Evolutionary conservation across 1,140 invertebrate genomes (phyloP), one percentile per base, ranked within the genome.

Genomic region (Lanistes nyassanus): DNA sequence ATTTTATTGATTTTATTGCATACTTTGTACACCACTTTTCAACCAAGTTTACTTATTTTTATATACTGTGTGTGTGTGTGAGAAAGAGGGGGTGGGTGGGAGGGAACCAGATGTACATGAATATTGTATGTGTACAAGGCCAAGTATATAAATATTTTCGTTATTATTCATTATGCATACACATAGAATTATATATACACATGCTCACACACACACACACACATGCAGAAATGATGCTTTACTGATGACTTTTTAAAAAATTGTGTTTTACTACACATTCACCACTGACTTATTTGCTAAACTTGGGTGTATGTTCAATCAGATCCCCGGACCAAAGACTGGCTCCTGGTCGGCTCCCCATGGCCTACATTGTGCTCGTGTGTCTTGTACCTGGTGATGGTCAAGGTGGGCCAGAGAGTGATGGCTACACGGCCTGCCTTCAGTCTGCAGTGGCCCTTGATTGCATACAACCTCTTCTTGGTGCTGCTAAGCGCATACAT

Each of bases 381-480:
- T 23, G 75, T 80, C 4, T 64, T 81, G 5, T 91, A 91, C 76
- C 78, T 91, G 42, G 73, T 85, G 31, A 77, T 89, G 37, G 89
- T 91, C 3, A 74, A 86, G 26, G 76, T 83, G 66, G 96, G 96
- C 19, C 95, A 95, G 64, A 92, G 92, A 83, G 88, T 94, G 66
- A 98, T 98, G 96, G 93, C 95, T 88, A 93, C 95, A 85, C 92
- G 95, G 81, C 93, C 95, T 89, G 94, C 96, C 5, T 94, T 94
- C 85, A 92, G 96, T 78, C 90, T 97, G 29, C 92, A 95, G 80
- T 92, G 93, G 77, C 90, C 94, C 37, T 91, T 97, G 80, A 92
- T 97, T 85, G 88, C 92, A 67, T 98, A 98, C 89, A 97, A 98
- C 91, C 90, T 94, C 74, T 91, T 94, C 79, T 94, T 97, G 92